Evolutionary conservation across 2,797 vertebrate species (phyloP).

Genomic region (Sorex maritimensis): DNA sequence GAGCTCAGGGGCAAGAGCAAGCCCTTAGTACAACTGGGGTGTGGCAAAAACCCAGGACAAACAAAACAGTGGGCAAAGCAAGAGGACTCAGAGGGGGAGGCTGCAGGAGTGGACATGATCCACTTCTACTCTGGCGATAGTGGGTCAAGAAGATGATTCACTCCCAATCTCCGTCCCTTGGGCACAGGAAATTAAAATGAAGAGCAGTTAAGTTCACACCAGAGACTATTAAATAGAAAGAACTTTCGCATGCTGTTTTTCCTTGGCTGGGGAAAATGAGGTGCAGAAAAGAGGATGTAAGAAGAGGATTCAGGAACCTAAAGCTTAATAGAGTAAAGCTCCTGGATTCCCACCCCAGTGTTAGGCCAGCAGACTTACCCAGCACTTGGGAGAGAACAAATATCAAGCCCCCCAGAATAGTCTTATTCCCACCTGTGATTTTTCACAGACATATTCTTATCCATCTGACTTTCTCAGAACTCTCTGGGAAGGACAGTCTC

Average conservation of each 20-base stretch:
- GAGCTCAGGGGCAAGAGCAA: too few species aligned
- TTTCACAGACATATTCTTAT: background rate
- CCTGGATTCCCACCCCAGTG: background rate
- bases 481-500: conserved; percentile 56
- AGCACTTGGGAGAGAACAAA: background rate
- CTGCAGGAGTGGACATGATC: background rate
- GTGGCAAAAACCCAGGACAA: too few species aligned
- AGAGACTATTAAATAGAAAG: background rate
- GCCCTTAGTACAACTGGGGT: too few species aligned
- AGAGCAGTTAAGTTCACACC: background rate
- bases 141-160: background rate
- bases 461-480: background rate
- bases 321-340: background rate
- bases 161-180: background rate
- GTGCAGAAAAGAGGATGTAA: background rate
- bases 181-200: background rate
- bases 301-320: background rate
- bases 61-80: background rate
- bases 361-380: too few species aligned
- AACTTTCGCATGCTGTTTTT: background rate
- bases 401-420: background rate
- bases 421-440: background rate
- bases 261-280: background rate
- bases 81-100: background rate
- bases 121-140: conserved; percentile 13